Evolutionary conservation across 2,113 vertebrate species (phyloP).

Genomic region (Puma concolor): DNA sequence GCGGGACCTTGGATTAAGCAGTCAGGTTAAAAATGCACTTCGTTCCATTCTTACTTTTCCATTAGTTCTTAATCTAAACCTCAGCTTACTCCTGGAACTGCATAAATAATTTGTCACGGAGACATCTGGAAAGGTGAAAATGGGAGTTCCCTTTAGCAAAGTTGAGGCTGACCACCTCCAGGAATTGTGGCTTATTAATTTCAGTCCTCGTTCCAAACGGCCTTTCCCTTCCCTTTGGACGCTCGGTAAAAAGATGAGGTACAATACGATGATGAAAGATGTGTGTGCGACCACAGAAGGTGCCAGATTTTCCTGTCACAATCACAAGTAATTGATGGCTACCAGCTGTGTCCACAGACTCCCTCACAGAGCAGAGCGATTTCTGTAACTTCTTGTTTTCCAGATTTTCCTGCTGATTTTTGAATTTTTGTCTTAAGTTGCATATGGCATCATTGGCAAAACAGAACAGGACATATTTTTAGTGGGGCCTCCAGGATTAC

Average conservation of each 20-base stretch:
- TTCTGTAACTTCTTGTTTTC: constrained; percentile 85
- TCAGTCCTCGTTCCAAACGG: constrained; percentile 64
- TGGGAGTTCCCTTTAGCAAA: constrained; percentile 40
- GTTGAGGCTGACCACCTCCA: constrained; percentile 62
- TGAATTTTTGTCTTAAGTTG: constrained; percentile 80
- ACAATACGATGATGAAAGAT: constrained; percentile 81
- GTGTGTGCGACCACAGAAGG: constrained; percentile 82
- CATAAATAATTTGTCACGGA: constrained; percentile 66
- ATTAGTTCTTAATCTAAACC: constrained; percentile 45
- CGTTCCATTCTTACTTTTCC: not conserved
- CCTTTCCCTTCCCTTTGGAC: constrained; percentile 74
- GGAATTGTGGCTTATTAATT: constrained; percentile 69
- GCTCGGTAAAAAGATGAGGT: constrained; percentile 79
- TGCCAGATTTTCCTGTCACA: constrained; percentile 83
- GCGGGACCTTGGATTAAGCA: not conserved
- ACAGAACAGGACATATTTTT: constrained; percentile 18
- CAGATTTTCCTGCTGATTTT: constrained; percentile 81
- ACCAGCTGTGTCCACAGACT: constrained; percentile 87
- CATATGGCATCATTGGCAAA: constrained; percentile 77
- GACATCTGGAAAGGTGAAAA: constrained; percentile 76
- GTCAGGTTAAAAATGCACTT: not conserved
- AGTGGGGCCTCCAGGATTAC: not conserved
- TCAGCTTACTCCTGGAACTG: constrained; percentile 52
- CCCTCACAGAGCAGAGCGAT: constrained; percentile 74
- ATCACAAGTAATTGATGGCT: constrained; percentile 86